Evolutionary conservation across 2,113 vertebrate species (phyloP), one percentile per base, ranked within the genome.

Genomic region (Erythrocercus mccallii): DNA sequence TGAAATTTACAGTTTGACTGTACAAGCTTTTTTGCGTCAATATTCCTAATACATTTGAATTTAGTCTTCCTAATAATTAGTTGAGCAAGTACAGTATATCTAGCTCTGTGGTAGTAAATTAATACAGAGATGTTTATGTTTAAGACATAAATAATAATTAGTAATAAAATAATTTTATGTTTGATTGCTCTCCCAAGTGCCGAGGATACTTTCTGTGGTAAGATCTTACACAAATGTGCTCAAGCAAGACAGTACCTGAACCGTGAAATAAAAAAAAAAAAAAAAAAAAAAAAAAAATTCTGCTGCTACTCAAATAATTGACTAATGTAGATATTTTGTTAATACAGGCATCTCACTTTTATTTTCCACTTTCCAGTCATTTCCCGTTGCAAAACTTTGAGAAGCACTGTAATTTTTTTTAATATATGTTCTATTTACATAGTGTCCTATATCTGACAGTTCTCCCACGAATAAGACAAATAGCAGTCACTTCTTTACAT

Each of bases 401-500:
- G 71, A 60, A 62, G 6, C 10, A 50, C 13, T 25, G 8, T 10
- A 76, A 53, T 10, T 13, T 11, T 28, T 33, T 79, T 70, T n/a
- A 71, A 2, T 24, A 44, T 19, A 11, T 56, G 4, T 1, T 72
- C 2, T 51, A 24, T 44, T 66, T 61, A 57, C 3, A 3, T 45
- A 33, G 4, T 37, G 18, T n/a, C 10, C n/a, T 77, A 12, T 1
- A 44, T 66, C 16, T 54, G 31, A 53, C 2, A 5, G 4, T 37
- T 90, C 11, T 28, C 10, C 24, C 20, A 12, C 28, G 11, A 86
- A 28, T 45, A 82, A 48, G 25, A 45, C 1, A 65, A 53, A 74
- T 25, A 22, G 8, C 21, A 71, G 54, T 2, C 1, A 0, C 13
- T 45, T 7, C 5, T 72, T 8, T 51, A 2, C 24, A n/a, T 44